Base-by-base conservation (phyloP, 2,113 vertebrate genomes). In the Triplophysa dalaica region DNA sequence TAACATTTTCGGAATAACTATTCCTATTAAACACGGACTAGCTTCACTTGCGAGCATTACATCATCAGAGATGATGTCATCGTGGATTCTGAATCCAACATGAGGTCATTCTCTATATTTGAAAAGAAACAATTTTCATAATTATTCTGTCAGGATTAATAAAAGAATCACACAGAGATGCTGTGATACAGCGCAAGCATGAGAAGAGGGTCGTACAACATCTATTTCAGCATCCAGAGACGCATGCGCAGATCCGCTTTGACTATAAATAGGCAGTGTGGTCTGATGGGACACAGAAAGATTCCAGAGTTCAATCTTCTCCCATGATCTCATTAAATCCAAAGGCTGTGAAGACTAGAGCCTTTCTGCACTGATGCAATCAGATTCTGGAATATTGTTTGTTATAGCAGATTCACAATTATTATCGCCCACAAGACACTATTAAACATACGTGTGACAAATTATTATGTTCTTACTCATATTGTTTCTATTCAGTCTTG, bases 221-320 rank as follows among this genome's bases (percentile, higher is more conserved):
- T 68, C n/a, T 50, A 66, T 60, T 48, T 43, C 43, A 61, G 22
- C 78, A 33, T 70, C 60, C 78, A 73, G 48, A 52, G 50, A 43
- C 68, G 67, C 72, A 74, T 69, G 75, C 87, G 78, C 78, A 38
- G 72, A 74, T 65, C 79, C 79, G 73, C 67, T 50, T n/a, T 70
- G 17, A 62, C 33, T 73, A 68, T 17, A 68, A 65, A 74, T 56
- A 74, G 62, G n/a, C 3, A 8, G 33, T 19, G 29, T 66, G 70
- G 10, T 61, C 62, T 74, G 19, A 58, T 54, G 16, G 72, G 70
- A 66, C 58, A 80, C 82, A 87, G 82, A 85, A 86, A 73, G 81
- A 63, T 48, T 60, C 73, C 63, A 63, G 73, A 75, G 73, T 62
- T 63, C 73, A 75, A 38, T 63, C 60, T 17, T 61, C 73, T 75